Percentiles rank a stretch among this genome's conserved stretches.
These are phyloP conservation scores for Adelognathus sp. DNA, from an alignment of 2,888 invertebrate genomes.

Conservation along the genomic window DNA sequence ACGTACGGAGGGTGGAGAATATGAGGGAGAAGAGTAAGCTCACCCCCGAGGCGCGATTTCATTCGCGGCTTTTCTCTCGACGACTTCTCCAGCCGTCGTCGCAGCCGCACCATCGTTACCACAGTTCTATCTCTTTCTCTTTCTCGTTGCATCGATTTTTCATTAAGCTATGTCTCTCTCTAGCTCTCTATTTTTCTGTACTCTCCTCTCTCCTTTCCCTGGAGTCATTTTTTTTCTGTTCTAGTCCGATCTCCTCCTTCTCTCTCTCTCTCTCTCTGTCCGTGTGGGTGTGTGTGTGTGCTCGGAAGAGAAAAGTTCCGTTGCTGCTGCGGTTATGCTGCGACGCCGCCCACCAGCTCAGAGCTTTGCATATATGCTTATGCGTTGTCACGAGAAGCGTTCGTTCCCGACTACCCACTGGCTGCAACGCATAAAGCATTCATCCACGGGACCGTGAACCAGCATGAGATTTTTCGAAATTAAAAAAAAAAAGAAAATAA, in stretches of 20 bases:
- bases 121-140: background rate
- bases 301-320: too few relatives aligned
- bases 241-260: slow-evolving; percentile 59
- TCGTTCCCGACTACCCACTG: slow-evolving; percentile 25
- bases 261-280: slow-evolving; percentile 52
- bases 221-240: too few relatives aligned
- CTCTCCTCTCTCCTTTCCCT: background rate
- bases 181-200: background rate
- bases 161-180: slow-evolving; percentile 66
- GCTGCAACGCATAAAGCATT: slow-evolving; percentile 21
- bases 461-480: background rate
- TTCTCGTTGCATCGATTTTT: slow-evolving; percentile 70
- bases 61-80: slow-evolving; percentile 45
- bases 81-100: slow-evolving; percentile 51
- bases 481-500: slow-evolving; percentile 2
- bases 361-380: slow-evolving; percentile 49
- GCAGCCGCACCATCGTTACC: slow-evolving; percentile 33
- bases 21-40: slow-evolving; percentile 14
- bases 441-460: background rate
- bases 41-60: slow-evolving; percentile 48
- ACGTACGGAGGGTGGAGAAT: background rate
- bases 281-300: too few relatives aligned
- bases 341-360: slow-evolving; percentile 38
- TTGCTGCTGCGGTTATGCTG: slow-evolving; percentile 52
- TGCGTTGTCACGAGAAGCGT: slow-evolving; percentile 37